These are phyloP conservation scores for Brachypteracias leptosomus DNA, from an alignment of 2,113 vertebrate species.

Conservation along the genomic window DNA sequence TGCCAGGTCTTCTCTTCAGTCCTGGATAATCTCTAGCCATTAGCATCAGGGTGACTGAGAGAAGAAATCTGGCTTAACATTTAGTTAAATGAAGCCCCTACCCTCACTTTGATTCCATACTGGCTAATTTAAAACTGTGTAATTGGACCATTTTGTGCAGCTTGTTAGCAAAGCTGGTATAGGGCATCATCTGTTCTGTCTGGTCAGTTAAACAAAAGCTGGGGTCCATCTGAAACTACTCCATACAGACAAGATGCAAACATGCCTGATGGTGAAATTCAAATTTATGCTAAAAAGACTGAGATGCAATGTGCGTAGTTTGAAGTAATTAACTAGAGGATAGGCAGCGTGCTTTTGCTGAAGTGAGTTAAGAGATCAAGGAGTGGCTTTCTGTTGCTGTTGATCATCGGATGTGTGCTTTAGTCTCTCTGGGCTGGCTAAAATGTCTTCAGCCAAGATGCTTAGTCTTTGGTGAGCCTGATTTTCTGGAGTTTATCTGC, in stretches of 20 bases:
- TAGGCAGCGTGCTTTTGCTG: neutral
- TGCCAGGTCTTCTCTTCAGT: neutral
- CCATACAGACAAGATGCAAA: neutral
- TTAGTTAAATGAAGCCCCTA: neutral
- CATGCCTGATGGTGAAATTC: neutral
- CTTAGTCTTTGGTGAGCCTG: neutral
- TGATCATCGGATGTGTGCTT: neutral
- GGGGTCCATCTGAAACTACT: neutral
- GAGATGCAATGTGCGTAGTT: neutral
- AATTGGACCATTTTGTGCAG: neutral
- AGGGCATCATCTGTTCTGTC: neutral
- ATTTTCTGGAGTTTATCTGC: neutral
- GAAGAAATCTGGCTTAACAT: neutral
- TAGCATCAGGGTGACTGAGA: neutral
- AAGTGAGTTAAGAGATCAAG: neutral
- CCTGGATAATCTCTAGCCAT: neutral
- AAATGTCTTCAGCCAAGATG: neutral
- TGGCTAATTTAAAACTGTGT: neutral
- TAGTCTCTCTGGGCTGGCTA: neutral
- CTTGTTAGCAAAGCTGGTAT: neutral
- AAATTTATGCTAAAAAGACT: neutral
- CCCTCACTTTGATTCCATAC: neutral
- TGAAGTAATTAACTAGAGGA: neutral
- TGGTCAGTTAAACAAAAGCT: neutral
- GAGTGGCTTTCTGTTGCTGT: neutral